Base-by-base conservation (phyloP, 2,888 invertebrate species). In the Limnephilus auricula region DNA sequence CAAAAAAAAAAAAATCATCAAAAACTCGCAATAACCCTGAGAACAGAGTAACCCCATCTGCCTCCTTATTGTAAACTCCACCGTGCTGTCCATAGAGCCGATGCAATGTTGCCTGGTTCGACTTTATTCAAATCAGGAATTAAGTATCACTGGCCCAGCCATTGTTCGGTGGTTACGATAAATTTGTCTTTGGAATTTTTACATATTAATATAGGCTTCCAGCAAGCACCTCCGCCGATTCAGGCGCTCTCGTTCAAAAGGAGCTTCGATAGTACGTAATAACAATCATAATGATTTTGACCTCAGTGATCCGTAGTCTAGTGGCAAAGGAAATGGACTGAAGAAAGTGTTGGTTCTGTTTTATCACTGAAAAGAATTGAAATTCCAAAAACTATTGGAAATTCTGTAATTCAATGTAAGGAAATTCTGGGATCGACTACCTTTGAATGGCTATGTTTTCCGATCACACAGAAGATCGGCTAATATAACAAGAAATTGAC, bases 161-260 rank as follows among this genome's bases (percentile, higher is more conserved):
- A 92, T 92, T 92, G 92, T 92, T 92, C 84, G 31, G 79, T 45
- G 86, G 90, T 87, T 91, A 86, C 92, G 83, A 92, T 92, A 92
- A 92, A 92, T 92, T 92, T 92, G 91, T 92, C 91, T 92, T 92
- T 92, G 92, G 92, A 92, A 92, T 92, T 92, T 92, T 92, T 92
- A 92, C 91, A 92, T 92, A 92, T 92, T 92, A 92, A 92, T 92
- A 90, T 79, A 90, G 34, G 90, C 50, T 34, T 78, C 40, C 30
- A 34, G 82, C 82, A 82, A 34, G 34, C 82, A 82, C 82, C 82
- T 82, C 32, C 25, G 34, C 65, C 34, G 82, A 82, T 82, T 34
- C 32, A n/a, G 82, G 82, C 82, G 82, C 34, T 32, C 34, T 82
- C 82, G 32, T 82, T 82, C 82, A 82, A 82, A 82, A 25, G 82